These are phyloP conservation scores for Acridotheres tristis DNA, from an alignment of 2,797 vertebrate genomes.

Conservation along the genomic window DNA sequence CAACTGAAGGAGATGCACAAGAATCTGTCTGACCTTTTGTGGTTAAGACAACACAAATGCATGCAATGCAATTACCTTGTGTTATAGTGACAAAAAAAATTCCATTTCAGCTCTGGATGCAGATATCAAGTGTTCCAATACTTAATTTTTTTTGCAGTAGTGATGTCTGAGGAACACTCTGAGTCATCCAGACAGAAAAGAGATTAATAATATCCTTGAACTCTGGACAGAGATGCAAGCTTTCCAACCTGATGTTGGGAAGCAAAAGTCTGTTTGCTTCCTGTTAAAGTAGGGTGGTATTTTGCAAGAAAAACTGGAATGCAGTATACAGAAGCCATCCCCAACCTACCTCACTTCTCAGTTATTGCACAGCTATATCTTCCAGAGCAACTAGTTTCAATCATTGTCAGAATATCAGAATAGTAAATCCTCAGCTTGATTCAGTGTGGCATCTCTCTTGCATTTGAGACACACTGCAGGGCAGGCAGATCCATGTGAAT, in stretches of 20 bases:
- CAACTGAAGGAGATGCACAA: neutral
- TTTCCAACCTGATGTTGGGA: neutral
- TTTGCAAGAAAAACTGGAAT: neutral
- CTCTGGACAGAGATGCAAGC: neutral
- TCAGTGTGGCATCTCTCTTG: neutral
- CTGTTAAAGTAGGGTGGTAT: neutral
- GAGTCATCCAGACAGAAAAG: constrained; percentile 5
- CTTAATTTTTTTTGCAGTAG: neutral
- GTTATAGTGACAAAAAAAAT: constrained; percentile 18
- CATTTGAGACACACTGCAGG: neutral
- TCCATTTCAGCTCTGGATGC: neutral
- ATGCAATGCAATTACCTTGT: constrained; percentile 24
- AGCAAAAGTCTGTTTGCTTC: neutral
- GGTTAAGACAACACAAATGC: neutral
- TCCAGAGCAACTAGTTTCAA: neutral
- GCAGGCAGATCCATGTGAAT: neutral
- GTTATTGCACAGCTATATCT: neutral
- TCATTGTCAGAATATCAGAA: neutral
- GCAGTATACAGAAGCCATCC: neutral
- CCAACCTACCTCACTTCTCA: neutral
- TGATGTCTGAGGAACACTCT: constrained; percentile 21
- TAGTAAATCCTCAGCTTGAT: neutral
- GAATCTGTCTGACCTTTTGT: constrained; percentile 10
- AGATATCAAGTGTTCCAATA: neutral
- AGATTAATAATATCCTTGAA: neutral